phyloP scores from a whole-genome alignment of 2,113 vertebrate species.

The Chelonoidis abingdonii region DNA sequence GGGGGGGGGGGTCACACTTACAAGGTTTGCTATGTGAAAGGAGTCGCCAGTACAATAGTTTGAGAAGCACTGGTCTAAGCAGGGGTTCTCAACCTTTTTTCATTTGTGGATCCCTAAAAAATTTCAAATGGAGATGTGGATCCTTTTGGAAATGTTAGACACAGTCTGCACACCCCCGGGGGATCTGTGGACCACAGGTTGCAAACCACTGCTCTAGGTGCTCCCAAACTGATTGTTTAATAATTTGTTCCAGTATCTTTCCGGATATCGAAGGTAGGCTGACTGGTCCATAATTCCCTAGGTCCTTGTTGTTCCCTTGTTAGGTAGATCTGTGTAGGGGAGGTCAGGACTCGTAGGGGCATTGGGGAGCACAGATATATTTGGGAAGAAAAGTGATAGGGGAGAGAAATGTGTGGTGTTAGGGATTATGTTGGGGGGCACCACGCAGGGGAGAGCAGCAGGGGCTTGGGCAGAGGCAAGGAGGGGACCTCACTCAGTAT shows the following conservation, averaged over 20 bases:
- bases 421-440: neutral
- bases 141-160: neutral
- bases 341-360: neutral
- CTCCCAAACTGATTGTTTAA: neutral
- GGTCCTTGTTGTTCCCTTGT: neutral
- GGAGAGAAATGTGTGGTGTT: neutral
- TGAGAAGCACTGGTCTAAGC: no score
- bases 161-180: neutral
- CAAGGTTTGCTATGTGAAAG: no score
- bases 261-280: neutral
- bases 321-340: neutral
- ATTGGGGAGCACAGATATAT: neutral
- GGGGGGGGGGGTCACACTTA: no score
- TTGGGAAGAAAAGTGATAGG: neutral
- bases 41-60: no score
- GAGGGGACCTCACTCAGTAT: slow-evolving; percentile 47
- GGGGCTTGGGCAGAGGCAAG: slow-evolving; percentile 16
- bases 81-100: no score
- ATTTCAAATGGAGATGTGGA: no score
- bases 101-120: no score
- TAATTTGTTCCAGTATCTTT: neutral
- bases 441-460: neutral
- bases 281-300: neutral
- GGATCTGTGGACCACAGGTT: neutral
- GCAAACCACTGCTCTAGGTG: neutral